These are phyloP conservation scores for Camponotus floridanus DNA, from an alignment of 1,140 invertebrate genomes.

Conservation along the genomic window DNA sequence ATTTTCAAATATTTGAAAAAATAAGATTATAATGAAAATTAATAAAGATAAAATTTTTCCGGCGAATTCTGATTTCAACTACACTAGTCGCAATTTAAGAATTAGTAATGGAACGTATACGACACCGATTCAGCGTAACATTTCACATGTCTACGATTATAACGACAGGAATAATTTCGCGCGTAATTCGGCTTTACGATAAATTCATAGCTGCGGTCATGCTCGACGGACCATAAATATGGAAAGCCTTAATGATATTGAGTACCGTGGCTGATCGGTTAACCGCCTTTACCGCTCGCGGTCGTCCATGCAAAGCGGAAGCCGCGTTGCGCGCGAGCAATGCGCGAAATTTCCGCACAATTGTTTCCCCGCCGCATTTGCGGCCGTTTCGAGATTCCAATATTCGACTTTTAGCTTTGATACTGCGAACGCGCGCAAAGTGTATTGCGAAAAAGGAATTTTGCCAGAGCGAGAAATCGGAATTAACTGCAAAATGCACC, in stretches of 20 bases:
- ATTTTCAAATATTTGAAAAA: background rate
- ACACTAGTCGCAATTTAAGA: background rate
- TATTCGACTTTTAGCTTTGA: constrained; percentile 18
- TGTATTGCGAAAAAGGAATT: background rate
- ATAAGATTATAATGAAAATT: background rate
- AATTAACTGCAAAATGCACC: background rate
- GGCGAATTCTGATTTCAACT: background rate
- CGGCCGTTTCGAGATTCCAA: constrained; percentile 41
- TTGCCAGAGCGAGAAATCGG: background rate
- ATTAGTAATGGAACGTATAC: background rate
- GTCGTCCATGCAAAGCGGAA: constrained; percentile 32
- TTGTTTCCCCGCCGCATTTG: constrained; percentile 51
- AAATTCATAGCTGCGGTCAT: constrained; percentile 9
- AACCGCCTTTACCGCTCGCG: constrained; percentile 50
- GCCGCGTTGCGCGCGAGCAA: constrained; percentile 40
- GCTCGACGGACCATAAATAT: constrained; percentile 49
- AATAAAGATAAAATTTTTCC: background rate
- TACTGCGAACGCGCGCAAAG: background rate
- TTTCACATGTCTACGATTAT: background rate
- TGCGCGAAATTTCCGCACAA: constrained; percentile 49
- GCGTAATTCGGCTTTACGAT: constrained; percentile 32
- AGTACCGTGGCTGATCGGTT: constrained; percentile 56
- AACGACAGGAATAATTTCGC: constrained; percentile 34
- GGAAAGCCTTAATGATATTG: constrained; percentile 58
- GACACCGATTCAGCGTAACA: background rate